Conservation (phyloP, 2,797 vertebrate species). For the Labroides dimidiatus region DNA sequence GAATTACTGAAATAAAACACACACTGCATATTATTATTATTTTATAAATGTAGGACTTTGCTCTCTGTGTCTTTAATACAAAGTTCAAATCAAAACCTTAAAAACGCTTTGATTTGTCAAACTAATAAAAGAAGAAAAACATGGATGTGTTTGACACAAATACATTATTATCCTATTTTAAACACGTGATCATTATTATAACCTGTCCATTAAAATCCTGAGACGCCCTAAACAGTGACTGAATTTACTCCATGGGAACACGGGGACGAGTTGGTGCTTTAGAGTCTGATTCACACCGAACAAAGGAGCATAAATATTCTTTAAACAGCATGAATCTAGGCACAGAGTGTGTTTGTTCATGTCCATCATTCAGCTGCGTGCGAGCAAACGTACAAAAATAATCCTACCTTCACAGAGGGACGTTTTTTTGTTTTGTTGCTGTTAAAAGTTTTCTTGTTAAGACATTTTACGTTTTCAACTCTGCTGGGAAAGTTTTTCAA, state of each 20-base stretch:
- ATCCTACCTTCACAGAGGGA: conserved; percentile 91
- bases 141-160: conserved; percentile 82
- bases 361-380: conserved; percentile 82
- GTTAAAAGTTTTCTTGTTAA: conserved; percentile 44
- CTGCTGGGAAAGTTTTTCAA: conserved; percentile 86
- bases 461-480: conserved; percentile 80
- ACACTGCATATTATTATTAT: conserved; percentile 82
- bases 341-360: conserved; percentile 75
- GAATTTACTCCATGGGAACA: conserved; percentile 67
- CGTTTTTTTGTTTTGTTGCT: conserved; percentile 73
- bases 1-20: conserved; percentile 92
- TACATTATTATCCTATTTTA: conserved; percentile 75
- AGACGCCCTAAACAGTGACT: conserved; percentile 83
- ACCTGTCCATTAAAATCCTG: conserved; percentile 82
- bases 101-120: conserved; percentile 72
- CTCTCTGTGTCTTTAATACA: conserved; percentile 87
- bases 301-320: conserved; percentile 80
- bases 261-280: conserved; percentile 60
- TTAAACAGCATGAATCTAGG: conserved; percentile 84
- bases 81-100: conserved; percentile 91
- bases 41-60: conserved; percentile 81
- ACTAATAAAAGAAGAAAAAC: conserved; percentile 69
- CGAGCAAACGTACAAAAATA: conserved; percentile 87
- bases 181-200: conserved; percentile 81
- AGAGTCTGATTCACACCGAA: conserved; percentile 72